Evolutionary conservation across 1,140 invertebrate genomes (phyloP).

Genomic region (Zaprionus inermis): DNA sequence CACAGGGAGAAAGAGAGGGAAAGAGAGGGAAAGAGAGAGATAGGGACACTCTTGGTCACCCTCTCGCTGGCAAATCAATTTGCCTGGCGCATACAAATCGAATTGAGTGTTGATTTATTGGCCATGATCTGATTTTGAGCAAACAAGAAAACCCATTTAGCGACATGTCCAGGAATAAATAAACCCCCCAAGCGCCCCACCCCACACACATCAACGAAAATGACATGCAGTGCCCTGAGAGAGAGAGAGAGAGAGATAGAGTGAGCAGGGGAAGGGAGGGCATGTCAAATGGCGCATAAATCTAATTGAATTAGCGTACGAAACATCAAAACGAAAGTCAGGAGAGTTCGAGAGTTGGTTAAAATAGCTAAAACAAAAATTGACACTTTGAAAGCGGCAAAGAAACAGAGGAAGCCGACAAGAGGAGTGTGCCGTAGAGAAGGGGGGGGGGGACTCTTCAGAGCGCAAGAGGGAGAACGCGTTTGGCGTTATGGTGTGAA

Average conservation of each 20-base stretch:
- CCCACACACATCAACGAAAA: conserved; percentile 7
- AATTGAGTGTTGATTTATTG: conserved; percentile 80
- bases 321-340: conserved; percentile 67
- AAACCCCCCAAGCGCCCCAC: conserved; percentile 29
- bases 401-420: not conserved
- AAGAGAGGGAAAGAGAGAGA: not conserved
- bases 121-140: conserved; percentile 78
- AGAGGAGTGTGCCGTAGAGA: not conserved
- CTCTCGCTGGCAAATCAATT: conserved; percentile 38
- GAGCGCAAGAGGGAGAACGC: not conserved
- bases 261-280: conserved; percentile 2
- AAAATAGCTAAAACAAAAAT: conserved; percentile 52
- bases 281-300: conserved; percentile 73
- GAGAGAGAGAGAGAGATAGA: not conserved
- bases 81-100: conserved; percentile 55
- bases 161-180: conserved; percentile 75
- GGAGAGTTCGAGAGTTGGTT: conserved; percentile 8
- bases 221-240: not conserved
- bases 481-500: conserved; percentile 46
- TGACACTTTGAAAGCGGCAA: conserved; percentile 53
- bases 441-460: not conserved
- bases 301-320: conserved; percentile 77
- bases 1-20: not conserved
- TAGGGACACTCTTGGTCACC: not conserved
- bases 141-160: conserved; percentile 77